Conservation (phyloP, 2,113 vertebrate species). For the Mus musculus region DNA sequence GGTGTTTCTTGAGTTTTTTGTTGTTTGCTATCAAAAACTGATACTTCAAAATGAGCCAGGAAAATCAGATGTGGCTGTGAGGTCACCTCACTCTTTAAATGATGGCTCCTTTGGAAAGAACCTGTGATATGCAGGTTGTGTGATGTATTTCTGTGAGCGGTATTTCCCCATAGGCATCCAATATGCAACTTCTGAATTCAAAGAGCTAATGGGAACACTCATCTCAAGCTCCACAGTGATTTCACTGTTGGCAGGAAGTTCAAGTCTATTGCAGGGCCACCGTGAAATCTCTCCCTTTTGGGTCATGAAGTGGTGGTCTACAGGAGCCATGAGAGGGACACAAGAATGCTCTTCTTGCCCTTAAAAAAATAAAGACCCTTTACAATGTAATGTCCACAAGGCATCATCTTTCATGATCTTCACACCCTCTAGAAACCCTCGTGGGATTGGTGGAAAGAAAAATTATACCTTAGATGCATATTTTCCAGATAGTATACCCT, state of each 20-base stretch:
- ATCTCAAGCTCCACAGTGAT: background rate
- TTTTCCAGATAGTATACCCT: conserved; percentile 87
- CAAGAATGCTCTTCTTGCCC: background rate
- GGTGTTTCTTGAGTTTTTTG: background rate
- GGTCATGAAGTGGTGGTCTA: background rate
- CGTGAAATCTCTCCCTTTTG: background rate
- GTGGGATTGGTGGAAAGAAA: conserved; percentile 61
- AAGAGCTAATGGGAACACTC: background rate
- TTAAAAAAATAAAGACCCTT: conserved; percentile 10
- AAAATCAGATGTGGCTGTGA: background rate
- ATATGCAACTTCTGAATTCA: conserved; percentile 30
- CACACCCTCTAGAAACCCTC: conserved; percentile 48
- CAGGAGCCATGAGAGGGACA: background rate
- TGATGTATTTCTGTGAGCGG: background rate
- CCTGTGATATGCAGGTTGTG: background rate
- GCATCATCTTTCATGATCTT: background rate
- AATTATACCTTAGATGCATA: conserved; percentile 81
- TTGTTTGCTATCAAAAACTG: background rate
- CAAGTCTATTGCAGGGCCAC: background rate
- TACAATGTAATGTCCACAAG: background rate
- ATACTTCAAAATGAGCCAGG: conserved; percentile 30
- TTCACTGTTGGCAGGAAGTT: background rate
- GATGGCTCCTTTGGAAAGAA: background rate
- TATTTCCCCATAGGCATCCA: background rate
- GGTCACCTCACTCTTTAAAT: background rate